phyloP scores from a whole-genome alignment of 2,113 vertebrate species.

The Macquaria australasica region DNA sequence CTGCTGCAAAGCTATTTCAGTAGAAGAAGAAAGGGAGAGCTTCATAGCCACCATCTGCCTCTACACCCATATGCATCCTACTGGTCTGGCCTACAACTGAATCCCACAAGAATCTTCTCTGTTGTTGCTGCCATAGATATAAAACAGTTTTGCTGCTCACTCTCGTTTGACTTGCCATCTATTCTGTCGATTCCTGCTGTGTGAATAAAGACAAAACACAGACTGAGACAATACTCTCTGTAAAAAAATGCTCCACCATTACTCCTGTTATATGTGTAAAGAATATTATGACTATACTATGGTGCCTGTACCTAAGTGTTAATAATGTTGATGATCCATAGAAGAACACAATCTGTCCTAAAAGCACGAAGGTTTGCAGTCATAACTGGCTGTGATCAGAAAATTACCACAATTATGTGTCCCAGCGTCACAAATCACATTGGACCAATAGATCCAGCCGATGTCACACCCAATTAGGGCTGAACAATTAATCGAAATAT shows the following conservation, averaged over 20 bases:
- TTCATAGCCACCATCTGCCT: slow-evolving; percentile 34
- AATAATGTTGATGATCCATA: background rate
- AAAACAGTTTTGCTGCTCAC: slow-evolving; percentile 4
- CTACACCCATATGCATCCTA: background rate
- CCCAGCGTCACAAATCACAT: background rate
- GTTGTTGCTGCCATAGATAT: background rate
- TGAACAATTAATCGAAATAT: too few species aligned
- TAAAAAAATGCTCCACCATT: background rate
- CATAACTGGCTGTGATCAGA: background rate
- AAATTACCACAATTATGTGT: background rate
- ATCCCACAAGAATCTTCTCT: slow-evolving; percentile 40
- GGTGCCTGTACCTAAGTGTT: background rate
- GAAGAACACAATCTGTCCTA: background rate
- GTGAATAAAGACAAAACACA: background rate
- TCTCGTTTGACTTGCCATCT: slow-evolving; percentile 9
- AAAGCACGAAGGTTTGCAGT: background rate
- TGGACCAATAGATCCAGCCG: background rate
- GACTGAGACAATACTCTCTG: slow-evolving; percentile 5
- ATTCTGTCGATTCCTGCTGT: slow-evolving; percentile 1
- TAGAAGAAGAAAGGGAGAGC: background rate
- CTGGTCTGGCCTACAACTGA: slow-evolving; percentile 27
- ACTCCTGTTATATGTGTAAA: background rate
- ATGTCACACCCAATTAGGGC: background rate
- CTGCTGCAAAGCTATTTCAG: background rate
- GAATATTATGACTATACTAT: background rate